Conservation (phyloP, 2,888 invertebrate species). For the Molanna angustata region DNA sequence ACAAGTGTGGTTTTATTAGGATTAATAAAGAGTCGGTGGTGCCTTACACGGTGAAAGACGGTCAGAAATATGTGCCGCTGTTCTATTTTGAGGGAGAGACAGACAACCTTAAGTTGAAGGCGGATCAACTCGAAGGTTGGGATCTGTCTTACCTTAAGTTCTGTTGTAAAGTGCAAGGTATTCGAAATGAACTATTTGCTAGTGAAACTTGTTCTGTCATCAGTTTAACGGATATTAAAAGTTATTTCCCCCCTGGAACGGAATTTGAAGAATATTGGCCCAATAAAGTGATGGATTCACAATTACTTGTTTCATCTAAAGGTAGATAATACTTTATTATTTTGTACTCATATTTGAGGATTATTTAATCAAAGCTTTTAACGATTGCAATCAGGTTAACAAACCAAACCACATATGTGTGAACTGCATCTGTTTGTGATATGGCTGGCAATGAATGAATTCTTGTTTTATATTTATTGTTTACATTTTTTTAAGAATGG, state of each 20-base stretch:
- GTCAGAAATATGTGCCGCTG: constrained; percentile 84
- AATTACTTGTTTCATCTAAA: constrained; percentile 69
- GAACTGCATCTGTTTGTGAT: too few species aligned
- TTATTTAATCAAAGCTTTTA: too few species aligned
- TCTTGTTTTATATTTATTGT: too few species aligned
- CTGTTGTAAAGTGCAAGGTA: constrained; percentile 92
- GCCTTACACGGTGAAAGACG: constrained; percentile 82
- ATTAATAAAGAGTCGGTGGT: constrained; percentile 93
- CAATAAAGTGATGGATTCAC: constrained; percentile 80
- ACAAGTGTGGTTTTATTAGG: constrained; percentile 87
- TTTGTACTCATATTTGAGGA: too few species aligned
- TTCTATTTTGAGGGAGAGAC: constrained; percentile 88
- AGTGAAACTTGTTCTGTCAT: constrained; percentile 90
- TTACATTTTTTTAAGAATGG: too few species aligned
- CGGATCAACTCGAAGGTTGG: constrained; percentile 87
- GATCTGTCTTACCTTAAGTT: constrained; percentile 90
- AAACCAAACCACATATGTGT: too few species aligned
- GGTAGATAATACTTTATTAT: too few species aligned
- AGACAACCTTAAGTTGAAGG: constrained; percentile 84
- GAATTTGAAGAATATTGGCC: constrained; percentile 94
- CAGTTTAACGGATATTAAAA: constrained; percentile 84
- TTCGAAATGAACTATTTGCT: constrained; percentile 85
- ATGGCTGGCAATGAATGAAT: too few species aligned
- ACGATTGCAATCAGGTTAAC: too few species aligned
- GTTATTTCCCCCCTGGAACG: constrained; percentile 86